These are phyloP conservation scores for Caenorhabditis inopinata DNA, from an alignment of 1,140 invertebrate genomes.

Conservation along the genomic window DNA sequence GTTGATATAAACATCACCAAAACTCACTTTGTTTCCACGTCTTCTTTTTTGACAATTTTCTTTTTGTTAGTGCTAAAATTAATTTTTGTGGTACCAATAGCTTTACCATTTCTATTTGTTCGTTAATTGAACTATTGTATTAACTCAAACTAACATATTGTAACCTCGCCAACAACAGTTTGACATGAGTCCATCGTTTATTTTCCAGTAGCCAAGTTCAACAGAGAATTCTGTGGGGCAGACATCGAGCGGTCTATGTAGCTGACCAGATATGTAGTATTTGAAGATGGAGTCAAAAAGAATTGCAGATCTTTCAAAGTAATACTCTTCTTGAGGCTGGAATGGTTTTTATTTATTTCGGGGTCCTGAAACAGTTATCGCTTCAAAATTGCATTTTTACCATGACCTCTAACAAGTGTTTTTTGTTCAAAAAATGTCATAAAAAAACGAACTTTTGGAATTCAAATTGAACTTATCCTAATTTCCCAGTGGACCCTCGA, in stretches of 20 bases:
- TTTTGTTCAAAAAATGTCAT: too few relatives aligned
- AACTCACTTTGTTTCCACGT: slow-evolving; percentile 6
- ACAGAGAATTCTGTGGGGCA: slow-evolving; percentile 33
- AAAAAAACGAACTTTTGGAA: too few relatives aligned
- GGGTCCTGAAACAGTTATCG: too few relatives aligned
- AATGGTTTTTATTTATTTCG: too few relatives aligned
- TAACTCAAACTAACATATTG: slow-evolving; percentile 24
- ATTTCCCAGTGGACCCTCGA: too few relatives aligned
- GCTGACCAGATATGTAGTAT: slow-evolving; percentile 51
- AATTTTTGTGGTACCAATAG: neutral
- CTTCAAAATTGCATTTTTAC: too few relatives aligned
- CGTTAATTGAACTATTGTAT: too few relatives aligned
- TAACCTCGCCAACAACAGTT: slow-evolving; percentile 39
- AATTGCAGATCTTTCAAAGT: slow-evolving; percentile 49
- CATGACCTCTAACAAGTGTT: too few relatives aligned
- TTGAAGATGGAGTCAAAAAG: slow-evolving; percentile 51
- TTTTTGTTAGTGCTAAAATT: slow-evolving; percentile 23
- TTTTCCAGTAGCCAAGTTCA: slow-evolving; percentile 41
- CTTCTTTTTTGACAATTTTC: slow-evolving; percentile 23
- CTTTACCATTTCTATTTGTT: too few relatives aligned
- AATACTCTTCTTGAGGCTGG: slow-evolving; percentile 50
- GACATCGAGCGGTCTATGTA: slow-evolving; percentile 42
- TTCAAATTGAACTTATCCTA: too few relatives aligned
- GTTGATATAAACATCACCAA: neutral
- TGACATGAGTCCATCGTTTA: slow-evolving; percentile 38